Conservation (phyloP, 2,797 vertebrate genomes). For the Phataginus tetradactyla region DNA sequence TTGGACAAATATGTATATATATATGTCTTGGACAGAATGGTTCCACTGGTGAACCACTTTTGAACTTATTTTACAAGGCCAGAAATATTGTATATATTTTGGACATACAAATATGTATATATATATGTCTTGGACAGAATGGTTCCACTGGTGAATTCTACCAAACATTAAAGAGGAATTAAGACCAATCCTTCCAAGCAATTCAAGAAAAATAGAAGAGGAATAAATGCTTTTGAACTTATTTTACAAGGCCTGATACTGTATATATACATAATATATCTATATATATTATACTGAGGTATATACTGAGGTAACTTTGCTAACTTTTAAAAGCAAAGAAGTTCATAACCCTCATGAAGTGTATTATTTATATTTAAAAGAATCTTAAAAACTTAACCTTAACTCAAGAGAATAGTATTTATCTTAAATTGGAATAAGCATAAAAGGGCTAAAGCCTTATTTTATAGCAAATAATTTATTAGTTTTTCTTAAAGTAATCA, state of each 20-base stretch:
- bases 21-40: too few species aligned
- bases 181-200: background rate
- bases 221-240: background rate
- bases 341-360: background rate
- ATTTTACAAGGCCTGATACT: background rate
- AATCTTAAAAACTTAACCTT: background rate
- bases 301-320: background rate
- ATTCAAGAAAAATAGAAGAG: background rate
- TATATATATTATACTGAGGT: too few species aligned
- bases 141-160: background rate
- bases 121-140: too few species aligned
- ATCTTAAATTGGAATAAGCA: background rate
- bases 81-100: too few species aligned
- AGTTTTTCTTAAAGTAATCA: background rate
- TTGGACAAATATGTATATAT: too few species aligned
- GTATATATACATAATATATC: background rate
- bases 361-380: background rate
- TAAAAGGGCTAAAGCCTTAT: background rate
- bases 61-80: background rate
- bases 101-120: too few species aligned
- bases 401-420: background rate
- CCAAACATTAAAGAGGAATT: background rate
- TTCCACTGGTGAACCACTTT: background rate
- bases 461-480: background rate
- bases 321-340: constrained; percentile 34